Base-by-base conservation (phyloP, 2,797 vertebrate species). In the Danio tinwini region DNA sequence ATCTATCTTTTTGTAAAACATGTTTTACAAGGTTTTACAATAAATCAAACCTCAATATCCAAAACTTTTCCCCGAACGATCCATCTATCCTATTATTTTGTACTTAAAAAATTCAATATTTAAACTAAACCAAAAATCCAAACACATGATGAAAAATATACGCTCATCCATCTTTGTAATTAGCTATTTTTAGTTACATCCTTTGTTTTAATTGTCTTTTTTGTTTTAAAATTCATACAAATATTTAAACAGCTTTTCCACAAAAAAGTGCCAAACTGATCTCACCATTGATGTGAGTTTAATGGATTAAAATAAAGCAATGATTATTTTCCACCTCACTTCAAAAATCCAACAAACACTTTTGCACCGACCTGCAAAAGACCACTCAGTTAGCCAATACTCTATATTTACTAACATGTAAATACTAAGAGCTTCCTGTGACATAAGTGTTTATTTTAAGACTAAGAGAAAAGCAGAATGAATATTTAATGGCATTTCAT, bases 401-500 rank as follows among this genome's bases (percentile, higher is more conserved):
- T 42, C 37, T 56, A 14, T 50, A 75, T 64, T 53, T 76, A 76
- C 37, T 53, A 37, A 52, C 29, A 62, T 62, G 13, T 14, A 14
- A 37, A 45, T 19, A 53, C 19, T 8, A 6, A 29, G 16, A 44
- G 44, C 47, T 75, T 16, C 53, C 13, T 21, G 63, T 37, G 37
- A 59, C 14, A 29, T 14, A 47, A 7, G n/a, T 80, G 56, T 76
- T 80, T 80, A 74, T 76, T 74, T 85, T 63, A 74, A 21, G 45
- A n/a, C 13, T 21, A 16, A 68, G 47, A 62, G 64, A 64, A 53
- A 72, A 68, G 21, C 58, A 59, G 56, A 21, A 69, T 82, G 11
- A 76, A 76, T 73, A 21, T 76, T 71, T 82, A 44, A 82, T 64
- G 44, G 55, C n/a, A 73, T 63, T 80, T 50, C 49, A 53, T 16